Percentiles rank a stretch among this genome's conserved stretches.
Conservation (phyloP, 1,140 invertebrate genomes). For the Homalodisca vitripennis region DNA sequence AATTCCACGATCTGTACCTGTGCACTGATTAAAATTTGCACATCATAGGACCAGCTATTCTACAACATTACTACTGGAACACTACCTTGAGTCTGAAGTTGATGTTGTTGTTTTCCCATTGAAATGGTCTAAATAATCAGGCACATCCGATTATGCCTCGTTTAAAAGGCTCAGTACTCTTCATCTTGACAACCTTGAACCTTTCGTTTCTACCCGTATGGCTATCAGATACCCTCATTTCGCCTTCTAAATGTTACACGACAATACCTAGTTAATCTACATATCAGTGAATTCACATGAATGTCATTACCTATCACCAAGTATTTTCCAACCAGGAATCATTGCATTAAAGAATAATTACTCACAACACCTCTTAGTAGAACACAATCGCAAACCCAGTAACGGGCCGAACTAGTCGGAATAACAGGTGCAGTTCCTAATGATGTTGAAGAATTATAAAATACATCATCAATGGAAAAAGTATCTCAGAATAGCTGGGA, state of each 20-base stretch:
- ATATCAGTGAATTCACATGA: conserved; percentile 59
- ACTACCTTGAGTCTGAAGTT: conserved; percentile 27
- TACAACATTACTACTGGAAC: conserved; percentile 12
- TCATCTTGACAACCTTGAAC: conserved; percentile 96
- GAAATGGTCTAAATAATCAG: conserved; percentile 82
- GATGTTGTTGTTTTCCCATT: conserved; percentile 46
- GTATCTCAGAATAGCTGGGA: conserved; percentile 82
- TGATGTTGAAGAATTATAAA: conserved; percentile 72
- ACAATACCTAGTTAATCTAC: conserved; percentile 50
- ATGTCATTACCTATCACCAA: conserved; percentile 55
- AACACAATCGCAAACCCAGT: conserved; percentile 76
- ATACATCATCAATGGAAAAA: conserved; percentile 78
- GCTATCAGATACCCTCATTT: conserved; percentile 68
- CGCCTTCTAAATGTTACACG: conserved; percentile 58
- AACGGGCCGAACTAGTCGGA: conserved; percentile 79
- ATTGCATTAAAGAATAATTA: conserved; percentile 40
- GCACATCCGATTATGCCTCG: conserved; percentile 94
- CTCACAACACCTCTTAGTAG: conserved; percentile 40
- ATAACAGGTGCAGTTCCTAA: conserved; percentile 76
- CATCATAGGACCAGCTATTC: not conserved
- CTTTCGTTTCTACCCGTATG: conserved; percentile 71
- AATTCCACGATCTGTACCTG: conserved; percentile 32
- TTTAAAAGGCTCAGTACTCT: conserved; percentile 91
- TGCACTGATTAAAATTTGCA: not conserved
- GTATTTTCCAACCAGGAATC: conserved; percentile 53